These are phyloP conservation scores for Saccopteryx leptura DNA, from an alignment of 2,113 vertebrate species.

Conservation along the genomic window DNA sequence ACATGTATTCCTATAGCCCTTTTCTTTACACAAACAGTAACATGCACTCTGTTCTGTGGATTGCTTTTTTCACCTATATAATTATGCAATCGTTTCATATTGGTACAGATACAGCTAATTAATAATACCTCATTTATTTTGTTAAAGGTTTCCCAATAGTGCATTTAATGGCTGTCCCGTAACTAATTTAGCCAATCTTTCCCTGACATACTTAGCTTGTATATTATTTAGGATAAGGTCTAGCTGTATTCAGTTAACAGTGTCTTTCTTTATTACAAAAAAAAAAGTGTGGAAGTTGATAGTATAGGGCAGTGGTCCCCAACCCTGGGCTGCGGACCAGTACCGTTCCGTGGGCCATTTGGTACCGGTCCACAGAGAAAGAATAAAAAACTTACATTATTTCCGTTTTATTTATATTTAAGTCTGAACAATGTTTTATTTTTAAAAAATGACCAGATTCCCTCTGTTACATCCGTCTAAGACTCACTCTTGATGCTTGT, in stretches of 20 bases:
- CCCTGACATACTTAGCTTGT: conserved; percentile 17
- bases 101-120: neutral
- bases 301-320: neutral
- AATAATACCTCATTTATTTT: neutral
- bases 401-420: too few relatives aligned
- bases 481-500: too few relatives aligned
- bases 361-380: too few relatives aligned
- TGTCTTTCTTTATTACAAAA: neutral
- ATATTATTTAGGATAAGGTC: conserved; percentile 34
- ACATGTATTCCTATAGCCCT: neutral
- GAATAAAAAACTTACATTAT: too few relatives aligned
- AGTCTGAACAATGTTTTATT: too few relatives aligned
- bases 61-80: conserved; percentile 2
- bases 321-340: too few relatives aligned
- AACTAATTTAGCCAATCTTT: neutral
- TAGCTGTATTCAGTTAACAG: neutral
- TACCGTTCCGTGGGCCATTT: too few relatives aligned
- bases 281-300: neutral
- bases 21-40: neutral
- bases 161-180: neutral
- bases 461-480: too few relatives aligned
- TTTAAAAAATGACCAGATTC: too few relatives aligned
- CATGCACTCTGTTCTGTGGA: neutral
- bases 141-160: neutral
- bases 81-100: conserved; percentile 1